These are phyloP conservation scores for Prunella himalayana DNA, from an alignment of 2,113 vertebrate species.

Conservation along the genomic window DNA sequence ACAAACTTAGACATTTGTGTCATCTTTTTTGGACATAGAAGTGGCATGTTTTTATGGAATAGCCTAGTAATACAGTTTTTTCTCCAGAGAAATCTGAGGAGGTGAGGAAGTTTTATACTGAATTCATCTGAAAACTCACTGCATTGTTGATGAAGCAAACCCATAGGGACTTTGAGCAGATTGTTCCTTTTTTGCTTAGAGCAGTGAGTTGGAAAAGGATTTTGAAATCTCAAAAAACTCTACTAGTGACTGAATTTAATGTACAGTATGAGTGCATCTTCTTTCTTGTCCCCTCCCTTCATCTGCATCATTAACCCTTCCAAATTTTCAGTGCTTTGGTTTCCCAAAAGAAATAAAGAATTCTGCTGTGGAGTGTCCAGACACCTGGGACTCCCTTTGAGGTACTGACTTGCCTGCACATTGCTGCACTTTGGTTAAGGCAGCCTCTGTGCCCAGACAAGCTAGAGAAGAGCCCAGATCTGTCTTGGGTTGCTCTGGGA, in stretches of 20 bases:
- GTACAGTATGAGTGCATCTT: background rate
- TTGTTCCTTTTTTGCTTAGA: background rate
- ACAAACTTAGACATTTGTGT: background rate
- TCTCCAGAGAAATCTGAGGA: background rate
- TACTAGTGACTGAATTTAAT: background rate
- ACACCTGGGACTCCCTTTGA: background rate
- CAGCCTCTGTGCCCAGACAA: background rate
- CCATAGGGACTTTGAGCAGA: background rate
- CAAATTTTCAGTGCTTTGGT: background rate
- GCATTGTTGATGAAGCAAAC: background rate
- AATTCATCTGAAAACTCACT: background rate
- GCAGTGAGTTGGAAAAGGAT: background rate
- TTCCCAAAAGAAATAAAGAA: background rate
- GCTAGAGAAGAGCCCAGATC: background rate
- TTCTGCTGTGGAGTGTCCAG: background rate
- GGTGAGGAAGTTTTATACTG: background rate
- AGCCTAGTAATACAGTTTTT: background rate
- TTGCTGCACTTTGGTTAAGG: background rate
- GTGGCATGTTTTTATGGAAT: background rate
- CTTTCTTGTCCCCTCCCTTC: background rate
- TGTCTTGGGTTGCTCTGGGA: background rate
- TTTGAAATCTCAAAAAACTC: background rate
- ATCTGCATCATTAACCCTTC: background rate
- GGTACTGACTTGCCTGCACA: background rate
- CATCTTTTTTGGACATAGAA: background rate